Evolutionary conservation across 2,797 vertebrate genomes (phyloP), one percentile per base, ranked within the genome.

Genomic region (Streptopelia turtur): DNA sequence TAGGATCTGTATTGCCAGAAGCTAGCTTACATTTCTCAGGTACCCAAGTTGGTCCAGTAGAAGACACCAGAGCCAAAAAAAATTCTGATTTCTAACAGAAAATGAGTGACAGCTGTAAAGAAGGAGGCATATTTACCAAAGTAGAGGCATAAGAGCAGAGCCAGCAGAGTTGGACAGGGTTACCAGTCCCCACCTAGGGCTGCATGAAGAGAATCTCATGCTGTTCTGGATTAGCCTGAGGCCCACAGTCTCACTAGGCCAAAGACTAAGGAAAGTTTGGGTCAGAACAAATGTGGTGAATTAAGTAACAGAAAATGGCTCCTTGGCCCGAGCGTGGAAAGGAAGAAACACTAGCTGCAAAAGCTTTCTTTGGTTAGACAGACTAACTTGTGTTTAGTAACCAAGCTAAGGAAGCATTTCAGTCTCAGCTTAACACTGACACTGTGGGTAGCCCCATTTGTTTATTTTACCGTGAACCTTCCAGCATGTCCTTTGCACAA

Each of bases 401-500:
- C 64, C 68, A 83, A 84, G 56, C 74, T 64, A 89, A 82, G 75
- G 64, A 83, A 94, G 70, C 60, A 27, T 69, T 89, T 70, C 71
- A 77, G 71, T 80, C 80, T 87, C 77, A 50, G 74, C 55, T 93
- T 87, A 96, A 84, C 33, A 10, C 63, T 70, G 39, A 47, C 87
- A 79, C 85, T 93, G 85, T 64, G 89, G 91, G 87, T 64, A 96
- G 83, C 66, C 33, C 76, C 83, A 45, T 82, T 91, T 93, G 85
- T 93, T 94, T 95, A 79, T 80, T 94, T 93, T 91, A 80, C 64
- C 60, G 88, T 79, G 41, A 94, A 95, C 70, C 37, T 91, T 92
- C 94, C 83, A 93, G 65, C 71, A 90, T 68, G 70, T 77, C 70
- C 56, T 91, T 65, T 33, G 80, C 80, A 90, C 93, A 94, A 94